Base-by-base conservation (phyloP, 2,888 invertebrate genomes). In the Melanostoma scalare region DNA sequence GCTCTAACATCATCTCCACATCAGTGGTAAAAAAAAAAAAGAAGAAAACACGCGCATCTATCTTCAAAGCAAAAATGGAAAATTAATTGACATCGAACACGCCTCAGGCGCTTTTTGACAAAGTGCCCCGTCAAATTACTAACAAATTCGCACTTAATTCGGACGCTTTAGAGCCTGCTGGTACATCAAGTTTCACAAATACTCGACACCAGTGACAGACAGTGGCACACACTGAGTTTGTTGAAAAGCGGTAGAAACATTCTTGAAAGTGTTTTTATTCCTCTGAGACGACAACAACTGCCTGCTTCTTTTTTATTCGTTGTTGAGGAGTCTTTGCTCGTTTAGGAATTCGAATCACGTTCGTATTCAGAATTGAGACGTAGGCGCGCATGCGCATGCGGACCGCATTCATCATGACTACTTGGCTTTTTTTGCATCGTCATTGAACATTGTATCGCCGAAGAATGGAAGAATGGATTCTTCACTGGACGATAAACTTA, bases 111-210 rank as follows among this genome's bases (percentile, higher is more conserved):
- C 68, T 69, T 71, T 81, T 81, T 76, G 80, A 81, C 71, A 81
- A 81, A 81, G 75, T 81, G 71, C 76, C 60, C 56, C 71, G 80
- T 81, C 80, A 81, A 81, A 76, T 81, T 76, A 71, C 71, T 58
- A 60, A 81, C 80, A 81, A 81, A 81, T 81, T 81, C 71, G 71
- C 80, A 81, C 80, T 76, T 81, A 76, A 81, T 81, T 71, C 71
- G 76, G 69, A 46, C 76, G 65, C 63, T 75, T 67, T 60, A 42
- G 68, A 53, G 48, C 50, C 67, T 58, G 10, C 50, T 48, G 36
- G 42, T 33, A 48, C 76, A 56, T 76, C 68, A 36, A 65, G 76
- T 71, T 67, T 30, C 58, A 65, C 44, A 67, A 80, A 65, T 30
- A 35, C 30, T 53, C 38, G 50, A 30, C 46, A 30, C n/a, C 33